Percentiles rank a stretch among this genome's conserved stretches.
These are phyloP conservation scores for Hippopotamus amphibius DNA, from an alignment of 2,113 vertebrate genomes.

Conservation along the genomic window DNA sequence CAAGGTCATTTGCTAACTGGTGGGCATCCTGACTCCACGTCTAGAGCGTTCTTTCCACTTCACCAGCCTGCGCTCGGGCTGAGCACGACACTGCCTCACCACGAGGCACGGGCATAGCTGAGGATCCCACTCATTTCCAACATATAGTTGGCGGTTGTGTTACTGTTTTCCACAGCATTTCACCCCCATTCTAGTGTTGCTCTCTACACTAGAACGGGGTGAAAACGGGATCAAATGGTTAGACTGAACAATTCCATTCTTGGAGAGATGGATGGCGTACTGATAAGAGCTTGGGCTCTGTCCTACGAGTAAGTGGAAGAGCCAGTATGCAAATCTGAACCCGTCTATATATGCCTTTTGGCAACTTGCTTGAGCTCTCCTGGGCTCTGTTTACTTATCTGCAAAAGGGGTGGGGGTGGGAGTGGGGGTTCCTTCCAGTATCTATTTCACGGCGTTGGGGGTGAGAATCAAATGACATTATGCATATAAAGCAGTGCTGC, in stretches of 20 bases:
- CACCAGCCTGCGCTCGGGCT: not conserved
- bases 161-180: not conserved
- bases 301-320: not conserved
- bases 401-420: not conserved
- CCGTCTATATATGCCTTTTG: not conserved
- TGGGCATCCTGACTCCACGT: not conserved
- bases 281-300: fast-evolving
- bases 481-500: not conserved
- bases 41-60: not conserved
- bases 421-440: not conserved
- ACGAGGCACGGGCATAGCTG: fast-evolving
- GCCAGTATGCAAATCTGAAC: too few relatives aligned
- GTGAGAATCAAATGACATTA: not conserved
- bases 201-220: not conserved
- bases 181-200: too few relatives aligned
- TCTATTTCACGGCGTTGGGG: not conserved
- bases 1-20: not conserved
- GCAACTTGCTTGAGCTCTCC: not conserved
- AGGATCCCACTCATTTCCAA: not conserved
- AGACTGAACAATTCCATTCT: not conserved
- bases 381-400: not conserved
- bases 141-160: fast-evolving
- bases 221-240: not conserved
- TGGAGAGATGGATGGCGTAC: fast-evolving
- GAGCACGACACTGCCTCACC: fast-evolving